A percentile compares a stretch with the other conserved stretches of the same genome.
Conservation (phyloP, 2,888 invertebrate genomes). For the Tridacna crocea region DNA sequence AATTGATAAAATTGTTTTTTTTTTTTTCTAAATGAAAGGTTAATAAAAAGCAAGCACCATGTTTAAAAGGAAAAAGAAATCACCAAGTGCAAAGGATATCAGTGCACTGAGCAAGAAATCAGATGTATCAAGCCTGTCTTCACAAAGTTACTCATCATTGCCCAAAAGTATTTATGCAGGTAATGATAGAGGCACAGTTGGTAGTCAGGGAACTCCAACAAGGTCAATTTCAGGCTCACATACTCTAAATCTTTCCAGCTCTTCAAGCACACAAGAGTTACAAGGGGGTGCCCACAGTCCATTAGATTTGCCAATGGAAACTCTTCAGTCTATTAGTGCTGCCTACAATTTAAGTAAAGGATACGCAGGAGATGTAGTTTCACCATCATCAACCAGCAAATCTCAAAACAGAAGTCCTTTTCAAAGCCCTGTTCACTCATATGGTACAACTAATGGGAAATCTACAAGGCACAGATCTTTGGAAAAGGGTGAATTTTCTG, state of each 20-base stretch:
- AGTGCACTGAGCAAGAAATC: conserved; percentile 54
- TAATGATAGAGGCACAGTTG: conserved; percentile 28
- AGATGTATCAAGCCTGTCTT: conserved; percentile 43
- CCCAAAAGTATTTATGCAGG: conserved; percentile 61
- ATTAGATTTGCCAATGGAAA: conserved; percentile 77
- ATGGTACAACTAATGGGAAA: conserved; percentile 38
- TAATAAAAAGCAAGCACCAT: conserved; percentile 22
- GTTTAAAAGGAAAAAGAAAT: conserved; percentile 64
- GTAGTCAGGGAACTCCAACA: conserved; percentile 42
- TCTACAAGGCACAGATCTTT: conserved; percentile 81
- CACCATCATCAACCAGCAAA: conserved; percentile 47
- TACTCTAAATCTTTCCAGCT: conserved; percentile 51
- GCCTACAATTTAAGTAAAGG: conserved; percentile 67
- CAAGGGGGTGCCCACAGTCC: conserved; percentile 72
- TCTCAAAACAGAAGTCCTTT: conserved; percentile 58
- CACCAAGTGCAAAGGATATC: conserved; percentile 65
- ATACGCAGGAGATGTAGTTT: conserved; percentile 48
- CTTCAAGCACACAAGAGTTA: conserved; percentile 63
- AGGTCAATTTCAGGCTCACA: conserved; percentile 59
- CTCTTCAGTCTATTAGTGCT: conserved; percentile 72
- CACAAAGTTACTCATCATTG: conserved; percentile 61
- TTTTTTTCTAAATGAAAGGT: no score
- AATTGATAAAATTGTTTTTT: no score
- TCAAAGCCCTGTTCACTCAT: conserved; percentile 62
- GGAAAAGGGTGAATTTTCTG: conserved; percentile 65